Conservation (phyloP, 2,888 invertebrate species). For the Craniophora ligustri region DNA sequence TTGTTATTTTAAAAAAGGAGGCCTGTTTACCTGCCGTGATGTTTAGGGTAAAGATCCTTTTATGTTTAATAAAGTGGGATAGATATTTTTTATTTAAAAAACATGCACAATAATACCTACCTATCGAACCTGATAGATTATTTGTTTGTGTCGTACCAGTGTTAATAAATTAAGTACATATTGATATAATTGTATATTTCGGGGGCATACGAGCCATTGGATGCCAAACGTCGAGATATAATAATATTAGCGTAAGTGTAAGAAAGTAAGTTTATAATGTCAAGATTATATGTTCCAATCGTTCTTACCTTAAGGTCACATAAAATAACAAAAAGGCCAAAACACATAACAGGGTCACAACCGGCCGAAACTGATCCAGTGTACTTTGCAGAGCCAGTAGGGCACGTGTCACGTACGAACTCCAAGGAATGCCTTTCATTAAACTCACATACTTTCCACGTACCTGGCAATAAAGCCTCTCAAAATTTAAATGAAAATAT, state of each 20-base stretch:
- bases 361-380: slow-evolving; percentile 15
- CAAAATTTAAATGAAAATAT: slow-evolving; percentile 82
- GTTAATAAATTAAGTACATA: too few relatives aligned
- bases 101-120: too few relatives aligned
- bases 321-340: background rate
- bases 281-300: too few relatives aligned
- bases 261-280: too few relatives aligned
- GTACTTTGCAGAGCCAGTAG: slow-evolving; percentile 32
- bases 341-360: background rate
- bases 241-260: too few relatives aligned
- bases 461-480: slow-evolving; percentile 65
- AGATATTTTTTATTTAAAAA: background rate
- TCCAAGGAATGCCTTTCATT: slow-evolving; percentile 76
- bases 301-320: too few relatives aligned
- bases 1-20: slow-evolving; percentile 60
- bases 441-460: slow-evolving; percentile 71
- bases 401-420: slow-evolving; percentile 37
- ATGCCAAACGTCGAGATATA: too few relatives aligned
- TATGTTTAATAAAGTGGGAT: slow-evolving; percentile 5
- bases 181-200: too few relatives aligned
- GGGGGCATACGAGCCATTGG: too few relatives aligned
- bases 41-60: slow-evolving; percentile 17
- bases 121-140: too few relatives aligned
- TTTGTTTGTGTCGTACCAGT: too few relatives aligned
- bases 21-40: slow-evolving; percentile 54